Conservation (phyloP, 2,797 vertebrate species). For the Ambastaia sidthimunki region DNA sequence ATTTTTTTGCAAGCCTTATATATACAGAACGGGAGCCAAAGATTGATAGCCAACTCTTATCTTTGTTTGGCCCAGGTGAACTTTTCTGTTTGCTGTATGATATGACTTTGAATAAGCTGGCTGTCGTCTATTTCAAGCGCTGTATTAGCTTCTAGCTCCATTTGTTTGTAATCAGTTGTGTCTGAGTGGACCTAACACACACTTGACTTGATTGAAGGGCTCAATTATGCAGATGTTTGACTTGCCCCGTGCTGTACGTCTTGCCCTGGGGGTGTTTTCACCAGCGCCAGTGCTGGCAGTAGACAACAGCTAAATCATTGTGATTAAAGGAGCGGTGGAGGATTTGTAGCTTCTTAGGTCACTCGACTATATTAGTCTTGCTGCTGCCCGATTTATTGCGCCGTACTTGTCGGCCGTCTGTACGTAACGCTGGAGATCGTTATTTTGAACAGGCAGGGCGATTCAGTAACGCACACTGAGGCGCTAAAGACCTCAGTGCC, state of each 20-base stretch:
- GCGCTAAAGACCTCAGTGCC: slow-evolving; percentile 30
- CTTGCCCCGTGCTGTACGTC: slow-evolving; percentile 37
- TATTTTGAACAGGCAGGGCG: slow-evolving; percentile 25
- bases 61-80: slow-evolving; percentile 10
- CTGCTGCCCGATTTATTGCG: slow-evolving; percentile 19
- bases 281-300: slow-evolving; percentile 24
- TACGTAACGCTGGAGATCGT: slow-evolving; percentile 11
- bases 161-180: slow-evolving; percentile 54
- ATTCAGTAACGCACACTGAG: slow-evolving; percentile 5
- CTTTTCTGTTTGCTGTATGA: slow-evolving; percentile 26
- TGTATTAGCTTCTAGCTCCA: slow-evolving; percentile 19
- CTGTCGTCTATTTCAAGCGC: slow-evolving; percentile 11
- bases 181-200: slow-evolving; percentile 46
- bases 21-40: neutral
- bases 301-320: slow-evolving; percentile 46
- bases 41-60: neutral
- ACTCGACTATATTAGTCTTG: slow-evolving; percentile 42
- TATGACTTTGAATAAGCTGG: slow-evolving; percentile 23
- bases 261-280: slow-evolving; percentile 49
- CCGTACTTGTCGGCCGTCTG: slow-evolving; percentile 8
- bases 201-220: slow-evolving; percentile 50
- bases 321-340: slow-evolving; percentile 33
- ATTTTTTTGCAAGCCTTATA: neutral
- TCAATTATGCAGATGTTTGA: slow-evolving; percentile 54
- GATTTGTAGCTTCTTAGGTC: slow-evolving; percentile 48